Evolutionary conservation across 2,888 invertebrate species (phyloP).

Genomic region (Drosophila melanocephala): DNA sequence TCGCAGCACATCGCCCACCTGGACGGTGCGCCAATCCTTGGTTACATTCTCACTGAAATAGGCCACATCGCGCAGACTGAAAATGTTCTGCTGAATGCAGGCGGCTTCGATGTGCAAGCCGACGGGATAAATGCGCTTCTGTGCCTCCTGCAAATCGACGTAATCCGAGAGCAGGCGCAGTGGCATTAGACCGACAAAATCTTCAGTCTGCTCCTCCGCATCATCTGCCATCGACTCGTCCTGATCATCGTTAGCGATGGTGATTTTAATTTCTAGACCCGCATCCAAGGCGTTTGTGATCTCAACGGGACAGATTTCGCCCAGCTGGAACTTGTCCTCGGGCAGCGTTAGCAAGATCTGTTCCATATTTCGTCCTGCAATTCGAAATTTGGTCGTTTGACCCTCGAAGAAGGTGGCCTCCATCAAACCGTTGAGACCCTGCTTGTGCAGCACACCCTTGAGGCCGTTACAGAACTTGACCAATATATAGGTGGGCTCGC

Average conservation of each 20-base stretch:
- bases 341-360: slow-evolving; percentile 78
- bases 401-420: slow-evolving; percentile 77
- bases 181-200: slow-evolving; percentile 84
- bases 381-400: slow-evolving; percentile 82
- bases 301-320: slow-evolving; percentile 81
- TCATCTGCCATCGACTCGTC: slow-evolving; percentile 38
- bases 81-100: slow-evolving; percentile 82
- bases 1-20: slow-evolving; percentile 80
- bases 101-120: slow-evolving; percentile 73
- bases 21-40: slow-evolving; percentile 76
- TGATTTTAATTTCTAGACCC: slow-evolving; percentile 84
- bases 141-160: slow-evolving; percentile 79
- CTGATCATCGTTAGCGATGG: slow-evolving; percentile 48
- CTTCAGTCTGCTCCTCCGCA: slow-evolving; percentile 51
- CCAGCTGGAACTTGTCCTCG: slow-evolving; percentile 79
- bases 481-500: slow-evolving; percentile 68
- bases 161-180: slow-evolving; percentile 82
- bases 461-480: slow-evolving; percentile 85
- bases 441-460: slow-evolving; percentile 84
- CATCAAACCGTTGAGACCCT: slow-evolving; percentile 54
- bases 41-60: slow-evolving; percentile 76
- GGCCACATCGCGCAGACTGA: slow-evolving; percentile 83
- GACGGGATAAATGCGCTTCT: slow-evolving; percentile 68
- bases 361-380: slow-evolving; percentile 67
- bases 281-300: slow-evolving; percentile 79